phyloP scores from a whole-genome alignment of 2,113 vertebrate genomes.

The Lepus americanus region DNA sequence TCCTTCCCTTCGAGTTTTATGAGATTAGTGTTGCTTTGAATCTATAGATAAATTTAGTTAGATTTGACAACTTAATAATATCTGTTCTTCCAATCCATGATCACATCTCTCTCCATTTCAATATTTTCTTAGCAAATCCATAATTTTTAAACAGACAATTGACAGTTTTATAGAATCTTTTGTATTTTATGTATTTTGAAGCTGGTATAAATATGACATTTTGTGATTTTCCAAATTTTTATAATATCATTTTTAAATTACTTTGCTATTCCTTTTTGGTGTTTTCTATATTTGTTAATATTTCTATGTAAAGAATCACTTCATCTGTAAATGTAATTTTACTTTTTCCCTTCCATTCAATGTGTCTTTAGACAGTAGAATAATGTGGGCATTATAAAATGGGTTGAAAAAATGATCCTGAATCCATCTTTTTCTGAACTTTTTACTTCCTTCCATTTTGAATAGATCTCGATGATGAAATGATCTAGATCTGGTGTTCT shows the following conservation, averaged over 20 bases:
- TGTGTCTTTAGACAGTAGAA: background rate
- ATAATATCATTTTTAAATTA: background rate
- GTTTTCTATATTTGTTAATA: background rate
- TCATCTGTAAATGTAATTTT: background rate
- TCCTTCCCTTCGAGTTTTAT: background rate
- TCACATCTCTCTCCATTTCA: too few species aligned
- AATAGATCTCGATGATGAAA: background rate
- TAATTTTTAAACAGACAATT: background rate
- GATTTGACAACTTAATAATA: too few species aligned
- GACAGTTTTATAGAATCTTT: background rate
- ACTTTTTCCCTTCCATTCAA: background rate
- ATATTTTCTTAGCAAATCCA: conserved; percentile 21
- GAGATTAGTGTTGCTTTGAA: background rate
- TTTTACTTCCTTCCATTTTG: conserved; percentile 2
- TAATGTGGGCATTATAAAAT: background rate
- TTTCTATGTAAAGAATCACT: background rate
- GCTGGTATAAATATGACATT: background rate
- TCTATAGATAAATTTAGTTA: background rate
- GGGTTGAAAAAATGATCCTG: background rate
- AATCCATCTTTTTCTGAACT: background rate
- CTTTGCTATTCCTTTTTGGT: background rate
- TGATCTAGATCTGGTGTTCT: background rate
- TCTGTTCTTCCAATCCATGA: too few species aligned
- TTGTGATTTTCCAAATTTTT: background rate
- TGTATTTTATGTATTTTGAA: background rate